Base-by-base conservation (phyloP, 2,888 invertebrate species). In the Monochamus alternatus region DNA sequence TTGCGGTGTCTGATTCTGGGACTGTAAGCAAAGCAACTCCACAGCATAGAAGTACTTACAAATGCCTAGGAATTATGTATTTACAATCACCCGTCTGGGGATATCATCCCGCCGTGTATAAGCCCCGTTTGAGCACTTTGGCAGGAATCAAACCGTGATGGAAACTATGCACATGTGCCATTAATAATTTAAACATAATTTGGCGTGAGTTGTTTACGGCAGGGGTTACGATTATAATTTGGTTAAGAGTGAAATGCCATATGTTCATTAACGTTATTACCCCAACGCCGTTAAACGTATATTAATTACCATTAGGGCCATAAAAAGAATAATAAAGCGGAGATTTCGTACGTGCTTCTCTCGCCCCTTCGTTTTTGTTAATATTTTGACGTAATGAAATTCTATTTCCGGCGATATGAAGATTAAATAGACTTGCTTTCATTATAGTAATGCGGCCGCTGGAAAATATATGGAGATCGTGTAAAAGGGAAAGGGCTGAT, bases 61-160 rank as follows among this genome's bases (percentile, higher is more conserved):
- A 32, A 60, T 32, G 67, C 66, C 66, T 75, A 62, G 72, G 67
- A 62, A 75, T 75, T 75, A 72, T 71, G 71, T 75, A 65, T 72
- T 72, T 66, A 67, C 75, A 75, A 75, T 75, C 75, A 72, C 55
- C 72, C 71, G 75, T 67, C 71, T 67, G 71, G 71, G 71, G 69
- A 71, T 75, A 75, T 67, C 60, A 75, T 60, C 14, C 5, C 52
- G 73, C 73, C 64, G 73, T 68, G 75, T 74, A 74, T 70, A 76
- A 76, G 70, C 78, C 76, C 75, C 74, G 74, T 75, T 78, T 74
- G 77, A 75, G 79, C 71, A 74, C 77, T 76, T 75, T 73, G 75
- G 75, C 78, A 68, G 75, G 77, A 75, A 75, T 75, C 76, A 80
- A 78, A 81, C 76, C 79, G 70, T 75, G 70, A 75, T 64, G 73